Percentiles rank a stretch among this genome's conserved stretches.
Evolutionary conservation across 2,113 vertebrate genomes (phyloP).

Genomic region (Bubalus kerabau): DNA sequence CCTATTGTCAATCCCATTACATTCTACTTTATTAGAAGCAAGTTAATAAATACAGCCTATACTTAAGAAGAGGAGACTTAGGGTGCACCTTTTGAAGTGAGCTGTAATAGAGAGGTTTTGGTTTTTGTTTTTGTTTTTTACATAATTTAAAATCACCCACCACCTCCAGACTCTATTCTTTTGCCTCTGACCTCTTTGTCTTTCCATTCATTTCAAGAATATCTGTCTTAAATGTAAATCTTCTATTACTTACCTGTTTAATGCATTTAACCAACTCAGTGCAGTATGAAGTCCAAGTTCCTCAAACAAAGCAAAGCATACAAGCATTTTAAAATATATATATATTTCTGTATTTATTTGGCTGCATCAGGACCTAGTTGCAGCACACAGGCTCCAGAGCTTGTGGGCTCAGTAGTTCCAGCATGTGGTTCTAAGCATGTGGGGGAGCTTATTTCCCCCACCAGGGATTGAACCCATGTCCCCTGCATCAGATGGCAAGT

Average conservation of each 20-base stretch:
- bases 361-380: not conserved
- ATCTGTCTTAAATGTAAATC: not conserved
- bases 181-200: slow-evolving; percentile 3
- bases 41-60: not conserved
- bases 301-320: not conserved
- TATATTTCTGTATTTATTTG: not conserved
- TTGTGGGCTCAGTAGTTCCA: not conserved
- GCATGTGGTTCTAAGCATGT: not conserved
- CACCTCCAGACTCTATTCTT: not conserved
- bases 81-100: not conserved
- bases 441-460: not conserved
- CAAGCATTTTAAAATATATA: not conserved
- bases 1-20: not conserved
- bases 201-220: not conserved
- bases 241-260: not conserved
- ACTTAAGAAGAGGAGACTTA: not conserved
- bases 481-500: not conserved
- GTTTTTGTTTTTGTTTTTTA: not conserved
- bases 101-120: not conserved
- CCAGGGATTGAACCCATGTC: not conserved
- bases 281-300: not conserved
- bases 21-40: not conserved
- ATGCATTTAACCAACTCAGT: not conserved
- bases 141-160: not conserved
- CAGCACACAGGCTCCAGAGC: not conserved